Evolutionary conservation across 2,888 invertebrate genomes (phyloP).

Genomic region (Eilema depressum): DNA sequence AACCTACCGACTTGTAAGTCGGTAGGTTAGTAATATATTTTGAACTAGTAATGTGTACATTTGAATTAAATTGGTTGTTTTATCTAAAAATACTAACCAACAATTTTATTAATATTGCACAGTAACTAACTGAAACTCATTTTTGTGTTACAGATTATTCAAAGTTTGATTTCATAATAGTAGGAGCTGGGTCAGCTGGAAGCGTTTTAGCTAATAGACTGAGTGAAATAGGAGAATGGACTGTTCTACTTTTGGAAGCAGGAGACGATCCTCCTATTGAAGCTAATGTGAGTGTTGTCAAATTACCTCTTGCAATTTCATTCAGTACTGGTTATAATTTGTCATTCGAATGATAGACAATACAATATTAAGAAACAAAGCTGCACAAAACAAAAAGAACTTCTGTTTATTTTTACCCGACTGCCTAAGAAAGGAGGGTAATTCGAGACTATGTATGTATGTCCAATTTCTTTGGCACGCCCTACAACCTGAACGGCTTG

Average conservation of each 20-base stretch:
- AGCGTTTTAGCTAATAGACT: slow-evolving; percentile 58
- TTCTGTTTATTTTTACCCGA: too few species aligned
- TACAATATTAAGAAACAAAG: too few species aligned
- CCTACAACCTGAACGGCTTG: too few species aligned
- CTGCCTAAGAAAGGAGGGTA: too few species aligned
- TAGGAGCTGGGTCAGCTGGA: slow-evolving; percentile 60
- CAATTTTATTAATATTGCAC: neutral
- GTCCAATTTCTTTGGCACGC: too few species aligned
- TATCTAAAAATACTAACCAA: neutral
- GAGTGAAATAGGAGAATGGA: slow-evolving; percentile 54
- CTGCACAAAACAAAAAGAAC: too few species aligned
- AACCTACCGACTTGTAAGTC: too few species aligned
- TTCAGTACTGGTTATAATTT: too few species aligned
- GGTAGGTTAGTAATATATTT: too few species aligned
- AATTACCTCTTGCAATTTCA: neutral
- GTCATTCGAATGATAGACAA: too few species aligned
- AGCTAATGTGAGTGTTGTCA: slow-evolving; percentile 16
- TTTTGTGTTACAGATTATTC: slow-evolving; percentile 51
- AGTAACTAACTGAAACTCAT: neutral
- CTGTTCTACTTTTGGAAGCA: slow-evolving; percentile 58
- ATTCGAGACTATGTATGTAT: too few species aligned
- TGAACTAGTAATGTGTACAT: too few species aligned
- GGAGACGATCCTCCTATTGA: slow-evolving; percentile 55
- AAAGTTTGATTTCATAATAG: slow-evolving; percentile 57
- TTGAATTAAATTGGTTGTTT: neutral